phyloP scores from a whole-genome alignment of 2,797 vertebrate genomes.

The Poeciliopsis presidionis region DNA sequence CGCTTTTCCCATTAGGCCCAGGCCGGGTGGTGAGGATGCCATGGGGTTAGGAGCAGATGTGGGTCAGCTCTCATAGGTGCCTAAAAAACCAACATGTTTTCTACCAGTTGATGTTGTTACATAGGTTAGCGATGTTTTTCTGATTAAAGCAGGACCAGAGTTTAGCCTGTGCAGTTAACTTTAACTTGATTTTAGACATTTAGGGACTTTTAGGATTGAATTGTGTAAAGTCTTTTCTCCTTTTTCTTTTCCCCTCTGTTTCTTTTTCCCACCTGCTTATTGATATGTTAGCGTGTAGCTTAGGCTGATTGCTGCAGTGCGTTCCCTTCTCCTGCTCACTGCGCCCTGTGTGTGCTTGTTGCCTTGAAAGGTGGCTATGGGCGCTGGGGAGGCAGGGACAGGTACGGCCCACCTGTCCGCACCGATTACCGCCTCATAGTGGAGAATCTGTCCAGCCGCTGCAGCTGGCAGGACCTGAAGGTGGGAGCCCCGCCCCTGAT shows the following conservation, averaged over 20 bases:
- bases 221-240: conserved; percentile 35
- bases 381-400: conserved; percentile 93
- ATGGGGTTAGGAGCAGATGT: conserved; percentile 95
- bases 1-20: conserved; percentile 94
- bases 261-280: conserved; percentile 61
- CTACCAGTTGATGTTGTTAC: conserved; percentile 83
- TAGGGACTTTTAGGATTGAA: conserved; percentile 32
- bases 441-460: conserved; percentile 97
- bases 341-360: conserved; percentile 70
- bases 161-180: conserved; percentile 29
- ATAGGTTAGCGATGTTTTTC: conserved; percentile 71
- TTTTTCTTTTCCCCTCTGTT: conserved; percentile 56
- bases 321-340: conserved; percentile 60
- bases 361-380: conserved; percentile 94
- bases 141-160: conserved; percentile 44
- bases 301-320: conserved; percentile 56
- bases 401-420: conserved; percentile 93
- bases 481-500: conserved; percentile 63
- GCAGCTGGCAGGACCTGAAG: conserved; percentile 99
- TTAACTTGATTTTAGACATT: conserved; percentile 30
- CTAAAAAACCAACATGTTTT: conserved; percentile 84
- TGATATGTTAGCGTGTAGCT: conserved; percentile 64
- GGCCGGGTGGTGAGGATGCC: conserved; percentile 95
- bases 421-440: conserved; percentile 98
- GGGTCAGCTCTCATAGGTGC: conserved; percentile 94